Evolutionary conservation across 2,888 invertebrate species (phyloP), one percentile per base, ranked within the genome.

Genomic region (Macaria liturata): DNA sequence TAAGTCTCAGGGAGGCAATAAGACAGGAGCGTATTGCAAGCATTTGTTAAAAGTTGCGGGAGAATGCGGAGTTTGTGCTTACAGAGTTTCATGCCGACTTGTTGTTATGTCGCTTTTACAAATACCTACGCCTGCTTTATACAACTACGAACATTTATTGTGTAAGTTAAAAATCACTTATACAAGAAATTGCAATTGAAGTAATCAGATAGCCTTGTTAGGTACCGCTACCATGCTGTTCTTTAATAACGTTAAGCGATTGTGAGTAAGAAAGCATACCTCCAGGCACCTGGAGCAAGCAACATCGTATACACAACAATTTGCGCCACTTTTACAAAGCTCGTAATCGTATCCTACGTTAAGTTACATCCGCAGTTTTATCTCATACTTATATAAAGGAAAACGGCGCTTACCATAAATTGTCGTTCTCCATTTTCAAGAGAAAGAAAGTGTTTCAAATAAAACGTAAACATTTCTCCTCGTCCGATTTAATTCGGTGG

Each of bases 41-140:
- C 76, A 81, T 85, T 83, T 85, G 79, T 81, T 79, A 72, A 76
- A 83, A 82, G 75, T 81, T 77, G 58, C 67, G 62, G 61, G 64
- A 64, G 67, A 70, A 70, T 62, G 66, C 40, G 66, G 71, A 75
- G 72, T 76, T 76, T 76, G 69, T 76, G 71, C 65, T 69, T 65
- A 54, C 55, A 58, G 63, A 64, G 60, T 68, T 68, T 61, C 61
- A 49, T 68, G 63, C 50, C 53, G 59, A 67, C 64, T 62, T 66
- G 60, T 68, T 68, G 65, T 60, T 60, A 47, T 62, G 57, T 46
- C 46, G 59, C 60, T 60, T 60, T 62, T 61, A 67, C 61, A 49
- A 54, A 44, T 50, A 58, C 62, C 54, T 54, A 45, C 45, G 9
- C 4, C 48, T 39, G 9, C 34, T 42, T 9, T 44, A 20, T 20